These are phyloP conservation scores for Noctilio leporinus DNA, from an alignment of 2,113 vertebrate genomes.

Conservation along the genomic window DNA sequence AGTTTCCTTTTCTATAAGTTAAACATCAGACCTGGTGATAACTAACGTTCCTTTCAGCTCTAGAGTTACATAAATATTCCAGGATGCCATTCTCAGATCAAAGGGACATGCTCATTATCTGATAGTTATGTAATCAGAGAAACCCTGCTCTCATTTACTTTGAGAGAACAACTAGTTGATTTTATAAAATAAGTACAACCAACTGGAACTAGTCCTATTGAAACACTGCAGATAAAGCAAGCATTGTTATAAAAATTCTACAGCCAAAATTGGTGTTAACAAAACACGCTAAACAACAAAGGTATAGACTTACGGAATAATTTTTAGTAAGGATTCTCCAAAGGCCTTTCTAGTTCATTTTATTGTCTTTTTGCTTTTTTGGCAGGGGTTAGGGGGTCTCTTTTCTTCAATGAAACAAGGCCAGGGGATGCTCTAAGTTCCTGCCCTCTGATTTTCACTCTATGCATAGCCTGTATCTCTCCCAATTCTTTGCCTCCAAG, in stretches of 20 bases:
- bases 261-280: background rate
- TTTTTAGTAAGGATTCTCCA: background rate
- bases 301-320: background rate
- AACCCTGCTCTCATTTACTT: constrained; percentile 36
- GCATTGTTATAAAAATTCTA: background rate
- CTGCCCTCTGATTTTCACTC: background rate
- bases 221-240: background rate
- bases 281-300: background rate
- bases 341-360: background rate
- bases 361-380: background rate
- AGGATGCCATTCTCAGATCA: background rate
- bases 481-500: background rate
- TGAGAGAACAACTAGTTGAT: constrained; percentile 17
- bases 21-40: background rate
- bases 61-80: background rate
- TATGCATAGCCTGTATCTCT: background rate
- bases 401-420: background rate
- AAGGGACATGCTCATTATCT: constrained; percentile 16
- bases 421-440: background rate
- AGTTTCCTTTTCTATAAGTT: constrained; percentile 3
- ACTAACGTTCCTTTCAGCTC: background rate
- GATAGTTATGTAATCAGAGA: constrained; percentile 25
- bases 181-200: constrained; percentile 50
- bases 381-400: background rate
- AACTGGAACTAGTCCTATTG: background rate